These are phyloP conservation scores for Protaetia brevitarsis DNA, from an alignment of 1,140 invertebrate species.

Conservation along the genomic window DNA sequence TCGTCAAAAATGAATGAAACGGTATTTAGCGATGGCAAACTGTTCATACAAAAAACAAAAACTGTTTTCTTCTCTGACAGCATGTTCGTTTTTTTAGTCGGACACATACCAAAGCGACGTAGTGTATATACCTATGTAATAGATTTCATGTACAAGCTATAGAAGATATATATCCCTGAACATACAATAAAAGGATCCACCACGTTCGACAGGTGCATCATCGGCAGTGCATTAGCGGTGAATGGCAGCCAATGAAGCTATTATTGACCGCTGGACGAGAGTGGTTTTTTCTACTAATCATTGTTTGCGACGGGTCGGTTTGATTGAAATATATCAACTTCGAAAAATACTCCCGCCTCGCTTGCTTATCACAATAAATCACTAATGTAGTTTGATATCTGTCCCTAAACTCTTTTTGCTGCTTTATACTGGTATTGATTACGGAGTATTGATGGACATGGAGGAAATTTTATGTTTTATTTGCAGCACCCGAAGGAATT, in stretches of 20 bases:
- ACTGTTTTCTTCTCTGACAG: background rate
- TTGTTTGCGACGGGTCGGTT: slow-evolving; percentile 41
- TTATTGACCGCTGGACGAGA: slow-evolving; percentile 42
- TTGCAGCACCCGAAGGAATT: too few relatives aligned
- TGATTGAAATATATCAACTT: slow-evolving; percentile 45
- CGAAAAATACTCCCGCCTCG: slow-evolving; percentile 39
- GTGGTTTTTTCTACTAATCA: slow-evolving; percentile 44
- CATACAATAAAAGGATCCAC: slow-evolving; percentile 14
- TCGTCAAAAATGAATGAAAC: background rate
- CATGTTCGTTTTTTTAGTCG: background rate
- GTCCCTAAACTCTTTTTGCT: background rate
- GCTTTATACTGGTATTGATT: background rate
- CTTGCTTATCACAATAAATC: slow-evolving; percentile 45
- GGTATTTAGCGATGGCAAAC: background rate
- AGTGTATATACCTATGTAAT: too few relatives aligned
- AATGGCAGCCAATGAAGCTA: slow-evolving; percentile 41
- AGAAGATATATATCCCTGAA: slow-evolving; percentile 1
- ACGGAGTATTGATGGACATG: background rate
- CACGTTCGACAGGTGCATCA: slow-evolving; percentile 27
- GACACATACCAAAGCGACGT: slow-evolving; percentile 8
- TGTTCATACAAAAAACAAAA: background rate
- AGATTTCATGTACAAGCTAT: background rate
- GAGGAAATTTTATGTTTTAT: background rate
- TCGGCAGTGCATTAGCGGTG: slow-evolving; percentile 39
- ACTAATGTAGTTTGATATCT: slow-evolving; percentile 38